Evolutionary conservation across 2,113 vertebrate genomes (phyloP).

Genomic region (Orcinus orca): DNA sequence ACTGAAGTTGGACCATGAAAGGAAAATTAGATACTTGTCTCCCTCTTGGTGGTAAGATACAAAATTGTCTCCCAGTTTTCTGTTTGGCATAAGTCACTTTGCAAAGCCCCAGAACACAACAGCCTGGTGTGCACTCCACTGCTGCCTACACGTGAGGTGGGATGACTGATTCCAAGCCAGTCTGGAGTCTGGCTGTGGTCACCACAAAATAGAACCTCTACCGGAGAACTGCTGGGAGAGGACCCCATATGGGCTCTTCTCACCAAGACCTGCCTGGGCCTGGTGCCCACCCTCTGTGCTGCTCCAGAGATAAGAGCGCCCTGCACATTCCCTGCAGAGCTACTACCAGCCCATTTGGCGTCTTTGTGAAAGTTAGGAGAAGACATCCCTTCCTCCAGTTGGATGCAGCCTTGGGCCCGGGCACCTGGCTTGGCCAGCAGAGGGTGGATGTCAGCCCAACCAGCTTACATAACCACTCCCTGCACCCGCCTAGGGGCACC

Average conservation of each 20-base stretch:
- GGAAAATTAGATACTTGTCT: not conserved
- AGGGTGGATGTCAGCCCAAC: not conserved
- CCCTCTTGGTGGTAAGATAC: not conserved
- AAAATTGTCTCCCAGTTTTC: no score
- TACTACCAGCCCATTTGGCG: not conserved
- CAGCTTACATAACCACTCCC: fast-evolving
- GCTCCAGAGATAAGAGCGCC: not conserved
- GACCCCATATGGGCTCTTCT: no score
- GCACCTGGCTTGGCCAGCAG: not conserved
- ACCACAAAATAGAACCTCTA: not conserved
- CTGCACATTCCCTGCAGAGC: not conserved
- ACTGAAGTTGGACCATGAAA: not conserved
- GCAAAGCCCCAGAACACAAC: not conserved
- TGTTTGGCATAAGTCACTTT: not conserved
- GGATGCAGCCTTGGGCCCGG: no score
- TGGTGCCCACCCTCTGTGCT: fast-evolving
- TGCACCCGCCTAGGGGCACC: fast-evolving
- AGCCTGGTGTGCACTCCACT: fast-evolving
- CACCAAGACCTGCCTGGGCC: not conserved
- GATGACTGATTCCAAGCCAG: not conserved
- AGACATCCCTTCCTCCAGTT: not conserved
- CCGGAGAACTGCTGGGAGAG: not conserved
- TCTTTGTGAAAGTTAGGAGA: not conserved
- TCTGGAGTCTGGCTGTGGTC: no score
- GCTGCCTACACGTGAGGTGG: fast-evolving